Evolutionary conservation across 2,888 invertebrate genomes (phyloP).

Genomic region (Agrenia bidenticulata): DNA sequence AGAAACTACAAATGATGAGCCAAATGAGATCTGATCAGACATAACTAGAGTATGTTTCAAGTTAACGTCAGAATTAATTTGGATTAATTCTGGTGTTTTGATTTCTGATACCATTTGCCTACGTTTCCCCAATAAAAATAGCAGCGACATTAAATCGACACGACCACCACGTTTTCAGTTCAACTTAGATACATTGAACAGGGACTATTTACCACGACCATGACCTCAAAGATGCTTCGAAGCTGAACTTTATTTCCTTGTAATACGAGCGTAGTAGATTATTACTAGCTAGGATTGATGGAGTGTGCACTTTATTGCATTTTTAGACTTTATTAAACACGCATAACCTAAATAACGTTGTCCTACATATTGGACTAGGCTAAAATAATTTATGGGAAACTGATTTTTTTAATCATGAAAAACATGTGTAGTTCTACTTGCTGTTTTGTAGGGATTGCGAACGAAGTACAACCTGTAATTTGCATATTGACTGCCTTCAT

Average conservation of each 20-base stretch:
- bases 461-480: too few relatives aligned
- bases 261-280: background rate
- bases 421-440: too few relatives aligned
- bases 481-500: too few relatives aligned
- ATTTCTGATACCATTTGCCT: too few relatives aligned
- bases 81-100: background rate
- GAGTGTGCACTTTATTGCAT: slow-evolving; percentile 1
- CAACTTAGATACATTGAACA: background rate
- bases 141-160: background rate
- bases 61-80: background rate
- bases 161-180: background rate
- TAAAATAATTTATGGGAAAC: too few relatives aligned
- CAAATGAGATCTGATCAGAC: background rate
- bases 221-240: background rate
- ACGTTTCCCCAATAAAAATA: too few relatives aligned
- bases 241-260: background rate
- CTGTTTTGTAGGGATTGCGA: too few relatives aligned
- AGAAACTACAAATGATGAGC: background rate
- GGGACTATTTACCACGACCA: background rate
- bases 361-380: too few relatives aligned
- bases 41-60: background rate
- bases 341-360: background rate
- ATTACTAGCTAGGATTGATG: background rate
- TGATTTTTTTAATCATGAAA: too few relatives aligned
- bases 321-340: background rate